Conservation (phyloP, 2,888 invertebrate species). For the Odontomyia ornata region DNA sequence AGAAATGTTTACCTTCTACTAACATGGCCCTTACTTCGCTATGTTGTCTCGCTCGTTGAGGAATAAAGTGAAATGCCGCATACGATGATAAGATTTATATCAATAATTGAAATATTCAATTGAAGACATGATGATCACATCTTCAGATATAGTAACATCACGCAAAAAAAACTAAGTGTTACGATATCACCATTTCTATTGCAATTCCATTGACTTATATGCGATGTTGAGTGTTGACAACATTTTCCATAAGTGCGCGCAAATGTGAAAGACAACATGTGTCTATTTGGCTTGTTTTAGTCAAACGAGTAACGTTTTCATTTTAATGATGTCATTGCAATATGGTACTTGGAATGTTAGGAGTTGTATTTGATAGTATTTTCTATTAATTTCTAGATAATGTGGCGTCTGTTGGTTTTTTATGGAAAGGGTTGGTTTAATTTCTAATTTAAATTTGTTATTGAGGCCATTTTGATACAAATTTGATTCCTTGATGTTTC, state of each 20-base stretch:
- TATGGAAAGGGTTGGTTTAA: too few relatives aligned
- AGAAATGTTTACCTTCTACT: too few relatives aligned
- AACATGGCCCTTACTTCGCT: too few relatives aligned
- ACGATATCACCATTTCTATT: not conserved
- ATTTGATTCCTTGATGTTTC: too few relatives aligned
- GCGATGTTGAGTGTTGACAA: not conserved
- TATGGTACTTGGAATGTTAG: not conserved
- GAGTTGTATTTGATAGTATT: too few relatives aligned
- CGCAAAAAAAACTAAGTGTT: not conserved
- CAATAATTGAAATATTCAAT: conserved; percentile 27
- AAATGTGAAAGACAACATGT: not conserved
- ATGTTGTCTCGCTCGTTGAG: too few relatives aligned
- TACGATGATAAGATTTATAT: not conserved
- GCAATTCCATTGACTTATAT: not conserved
- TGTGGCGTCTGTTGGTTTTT: too few relatives aligned
- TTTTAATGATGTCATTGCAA: conserved; percentile 3
- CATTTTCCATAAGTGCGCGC: not conserved
- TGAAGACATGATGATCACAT: conserved; percentile 21
- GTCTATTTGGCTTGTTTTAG: not conserved
- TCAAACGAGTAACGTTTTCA: not conserved
- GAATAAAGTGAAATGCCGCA: not conserved
- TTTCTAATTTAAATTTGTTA: too few relatives aligned
- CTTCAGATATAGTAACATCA: not conserved
- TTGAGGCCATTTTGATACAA: too few relatives aligned
- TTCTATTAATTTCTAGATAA: too few relatives aligned